These are phyloP conservation scores for Beaufortia kweichowensis DNA, from an alignment of 2,113 vertebrate genomes.

Conservation along the genomic window DNA sequence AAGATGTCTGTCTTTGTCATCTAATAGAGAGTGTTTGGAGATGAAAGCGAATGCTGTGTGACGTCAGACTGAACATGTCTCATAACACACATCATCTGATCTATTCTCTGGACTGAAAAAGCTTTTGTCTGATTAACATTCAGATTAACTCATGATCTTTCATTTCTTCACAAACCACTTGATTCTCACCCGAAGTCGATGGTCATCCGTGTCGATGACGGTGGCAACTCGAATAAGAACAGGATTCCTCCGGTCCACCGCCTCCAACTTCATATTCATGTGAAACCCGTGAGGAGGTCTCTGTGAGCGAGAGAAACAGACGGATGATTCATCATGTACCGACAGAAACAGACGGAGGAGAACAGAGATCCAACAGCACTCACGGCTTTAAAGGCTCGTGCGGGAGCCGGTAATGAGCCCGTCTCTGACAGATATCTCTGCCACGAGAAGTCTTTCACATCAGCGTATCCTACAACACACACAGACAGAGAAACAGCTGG, in stretches of 20 bases:
- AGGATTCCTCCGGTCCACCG: constrained; percentile 84
- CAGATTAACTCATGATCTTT: not conserved
- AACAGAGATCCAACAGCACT: constrained; percentile 25
- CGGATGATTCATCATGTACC: not conserved
- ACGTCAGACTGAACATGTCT: too few relatives aligned
- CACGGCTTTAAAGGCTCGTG: constrained; percentile 86
- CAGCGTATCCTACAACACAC: constrained; percentile 73
- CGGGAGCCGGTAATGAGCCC: constrained; percentile 81
- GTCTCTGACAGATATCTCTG: constrained; percentile 86
- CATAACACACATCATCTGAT: too few relatives aligned
- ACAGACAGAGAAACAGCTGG: not conserved
- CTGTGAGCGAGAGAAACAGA: constrained; percentile 58
- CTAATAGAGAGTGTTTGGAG: too few relatives aligned
- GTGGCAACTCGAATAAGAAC: constrained; percentile 81
- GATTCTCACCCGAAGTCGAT: constrained; percentile 79
- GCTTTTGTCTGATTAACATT: too few relatives aligned
- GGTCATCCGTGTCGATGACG: constrained; percentile 80
- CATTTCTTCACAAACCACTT: not conserved
- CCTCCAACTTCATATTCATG: constrained; percentile 83
- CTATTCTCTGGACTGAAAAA: too few relatives aligned
- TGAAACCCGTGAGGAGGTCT: constrained; percentile 84
- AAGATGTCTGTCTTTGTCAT: too few relatives aligned
- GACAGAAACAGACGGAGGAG: not conserved
- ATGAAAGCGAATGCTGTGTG: too few relatives aligned
- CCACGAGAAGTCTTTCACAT: constrained; percentile 82